These are phyloP conservation scores for Sternotherus odoratus DNA, from an alignment of 2,797 vertebrate genomes.

Conservation along the genomic window DNA sequence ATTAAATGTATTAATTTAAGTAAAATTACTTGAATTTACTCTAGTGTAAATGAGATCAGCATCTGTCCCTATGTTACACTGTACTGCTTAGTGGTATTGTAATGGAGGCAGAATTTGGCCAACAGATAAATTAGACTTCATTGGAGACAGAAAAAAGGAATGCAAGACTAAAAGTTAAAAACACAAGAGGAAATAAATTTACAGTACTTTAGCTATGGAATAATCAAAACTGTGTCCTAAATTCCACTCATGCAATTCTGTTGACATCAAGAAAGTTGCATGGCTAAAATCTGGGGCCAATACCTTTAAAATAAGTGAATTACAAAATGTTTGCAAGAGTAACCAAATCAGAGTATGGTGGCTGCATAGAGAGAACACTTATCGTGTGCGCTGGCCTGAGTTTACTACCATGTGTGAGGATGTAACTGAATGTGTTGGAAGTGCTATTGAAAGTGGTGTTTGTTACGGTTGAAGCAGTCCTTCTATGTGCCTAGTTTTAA, in stretches of 20 bases:
- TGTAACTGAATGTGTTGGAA: not conserved
- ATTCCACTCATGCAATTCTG: not conserved
- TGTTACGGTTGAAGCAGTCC: no score
- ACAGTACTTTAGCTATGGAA: not conserved
- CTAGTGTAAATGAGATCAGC: not conserved
- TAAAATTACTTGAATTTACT: not conserved
- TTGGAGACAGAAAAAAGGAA: not conserved
- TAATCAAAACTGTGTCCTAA: not conserved
- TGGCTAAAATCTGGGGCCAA: not conserved
- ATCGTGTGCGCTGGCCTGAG: not conserved
- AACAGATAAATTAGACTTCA: not conserved
- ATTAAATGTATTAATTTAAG: not conserved
- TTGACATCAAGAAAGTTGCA: not conserved
- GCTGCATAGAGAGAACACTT: not conserved
- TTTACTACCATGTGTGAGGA: not conserved
- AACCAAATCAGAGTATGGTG: not conserved
- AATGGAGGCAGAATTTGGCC: not conserved
- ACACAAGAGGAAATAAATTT: not conserved
- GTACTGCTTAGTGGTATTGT: not conserved
- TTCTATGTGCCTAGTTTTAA: not conserved
- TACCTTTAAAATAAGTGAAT: not conserved
- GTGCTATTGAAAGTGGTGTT: not conserved
- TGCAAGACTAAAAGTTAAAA: not conserved
- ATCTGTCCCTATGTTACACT: not conserved
- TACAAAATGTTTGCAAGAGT: not conserved